Conservation (phyloP, 2,797 vertebrate genomes). For the Dendrocincla fuliginosa region DNA sequence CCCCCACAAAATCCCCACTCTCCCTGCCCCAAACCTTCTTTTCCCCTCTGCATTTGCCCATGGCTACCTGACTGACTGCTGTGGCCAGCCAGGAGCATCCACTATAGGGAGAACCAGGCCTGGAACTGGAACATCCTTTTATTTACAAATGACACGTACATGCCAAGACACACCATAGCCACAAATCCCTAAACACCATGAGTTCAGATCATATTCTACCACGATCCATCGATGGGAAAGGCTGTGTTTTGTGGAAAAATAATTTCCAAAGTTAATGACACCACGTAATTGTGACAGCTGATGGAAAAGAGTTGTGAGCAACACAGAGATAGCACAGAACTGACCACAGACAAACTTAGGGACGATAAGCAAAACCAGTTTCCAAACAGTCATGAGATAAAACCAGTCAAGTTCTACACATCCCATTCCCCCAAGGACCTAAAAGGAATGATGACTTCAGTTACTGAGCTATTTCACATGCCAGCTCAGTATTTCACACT, state of each 20-base stretch:
- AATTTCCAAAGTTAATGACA: background rate
- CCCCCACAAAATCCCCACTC: rapidly evolving
- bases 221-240: rapidly evolving
- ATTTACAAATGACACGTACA: background rate
- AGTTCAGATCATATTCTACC: background rate
- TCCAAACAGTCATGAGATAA: background rate
- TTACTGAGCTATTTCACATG: background rate
- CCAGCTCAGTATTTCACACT: background rate
- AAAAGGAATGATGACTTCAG: background rate
- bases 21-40: background rate
- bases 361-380: background rate
- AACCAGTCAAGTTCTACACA: rapidly evolving
- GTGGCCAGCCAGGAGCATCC: background rate
- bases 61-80: background rate
- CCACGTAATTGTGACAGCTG: rapidly evolving
- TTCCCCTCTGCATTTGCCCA: background rate
- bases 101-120: background rate
- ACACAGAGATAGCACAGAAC: rapidly evolving
- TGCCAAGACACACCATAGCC: background rate
- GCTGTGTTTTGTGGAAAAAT: background rate
- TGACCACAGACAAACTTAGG: background rate
- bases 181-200: background rate
- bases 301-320: background rate
- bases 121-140: background rate
- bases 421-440: background rate